phyloP scores from a whole-genome alignment of 2,797 vertebrate species.

The Stomatorhinus walkeri region DNA sequence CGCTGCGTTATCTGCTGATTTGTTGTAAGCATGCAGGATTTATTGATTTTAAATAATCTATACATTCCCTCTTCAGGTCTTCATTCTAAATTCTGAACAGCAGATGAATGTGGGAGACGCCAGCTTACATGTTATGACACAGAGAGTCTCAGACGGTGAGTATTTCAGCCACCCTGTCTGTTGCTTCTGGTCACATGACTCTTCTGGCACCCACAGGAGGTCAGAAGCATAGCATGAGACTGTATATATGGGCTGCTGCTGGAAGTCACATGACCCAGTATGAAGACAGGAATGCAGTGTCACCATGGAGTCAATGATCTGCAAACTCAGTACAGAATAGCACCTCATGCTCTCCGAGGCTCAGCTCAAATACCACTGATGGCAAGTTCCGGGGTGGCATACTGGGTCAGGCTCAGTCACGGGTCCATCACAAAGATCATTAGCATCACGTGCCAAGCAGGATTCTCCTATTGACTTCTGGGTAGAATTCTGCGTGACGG shows the following conservation, averaged over 20 bases:
- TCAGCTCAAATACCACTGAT: not conserved
- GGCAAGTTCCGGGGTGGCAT: not conserved
- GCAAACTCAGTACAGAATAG: not conserved
- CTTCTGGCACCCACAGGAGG: not conserved
- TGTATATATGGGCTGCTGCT: not conserved
- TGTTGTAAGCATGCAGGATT: constrained; percentile 19
- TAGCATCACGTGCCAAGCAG: not conserved
- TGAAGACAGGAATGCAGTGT: not conserved
- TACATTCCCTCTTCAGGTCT: constrained; percentile 18
- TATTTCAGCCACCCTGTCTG: not conserved
- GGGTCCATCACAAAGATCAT: not conserved
- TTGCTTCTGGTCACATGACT: not conserved
- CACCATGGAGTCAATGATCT: not conserved
- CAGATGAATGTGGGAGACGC: not conserved
- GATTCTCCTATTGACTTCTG: not conserved
- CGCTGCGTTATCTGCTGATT: constrained; percentile 20
- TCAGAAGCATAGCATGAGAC: not conserved
- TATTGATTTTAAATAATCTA: constrained; percentile 30
- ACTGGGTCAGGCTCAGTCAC: not conserved
- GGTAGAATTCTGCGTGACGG: not conserved
- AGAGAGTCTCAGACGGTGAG: not conserved
- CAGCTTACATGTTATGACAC: not conserved
- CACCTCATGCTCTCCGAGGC: not conserved
- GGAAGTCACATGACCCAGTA: not conserved
- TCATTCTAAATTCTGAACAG: constrained; percentile 18